Evolutionary conservation across 2,888 invertebrate species (phyloP), one percentile per base, ranked within the genome.

Genomic region (Kryphioiulus occultus): DNA sequence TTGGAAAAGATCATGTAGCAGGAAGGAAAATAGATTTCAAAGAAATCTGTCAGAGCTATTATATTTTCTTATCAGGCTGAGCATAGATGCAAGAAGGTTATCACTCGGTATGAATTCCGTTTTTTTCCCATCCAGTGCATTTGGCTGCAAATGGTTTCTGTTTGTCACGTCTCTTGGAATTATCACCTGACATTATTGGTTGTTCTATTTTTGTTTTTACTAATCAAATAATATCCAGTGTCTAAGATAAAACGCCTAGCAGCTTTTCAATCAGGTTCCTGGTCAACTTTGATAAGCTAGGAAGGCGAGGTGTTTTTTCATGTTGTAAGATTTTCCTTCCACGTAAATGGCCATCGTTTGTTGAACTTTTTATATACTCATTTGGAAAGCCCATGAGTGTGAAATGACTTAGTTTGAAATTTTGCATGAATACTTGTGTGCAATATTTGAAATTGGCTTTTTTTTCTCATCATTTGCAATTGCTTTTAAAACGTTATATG

Each of bases 21-120:
- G 17, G 78, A 78, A 30, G 78, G 15, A 78, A 78, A n/a, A 15
- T 78, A 78, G 17, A 17, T 78, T 78, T 78, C 26, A 68, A 78
- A 78, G 30, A 78, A 78, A 78, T 78, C 78, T 78, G 78, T 32
- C 68, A 26, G 26, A 26, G 26, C 26, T 78, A 5, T 47, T 15
- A 47, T 53, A 53, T 78, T 78, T 78, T 30, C 78, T 78, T 78
- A 78, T 78, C 78, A 32, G 78, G 30, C 0, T 78, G 30, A 78
- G 17, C 78, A 78, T 78, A 30, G 30, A 78, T 26, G 30, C 78
- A 78, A 78, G 78, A 78, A 78, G 78, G 78, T 78, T 78, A 78
- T 78, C 78, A 30, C 9, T 15, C 4, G 15, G 78, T 78, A 30
- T 32, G 30, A 78, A 12, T 15, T 30, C 30, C 2, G 15, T 30